Base-by-base conservation (phyloP, 2,888 invertebrate genomes). In the Rosalia funebris region DNA sequence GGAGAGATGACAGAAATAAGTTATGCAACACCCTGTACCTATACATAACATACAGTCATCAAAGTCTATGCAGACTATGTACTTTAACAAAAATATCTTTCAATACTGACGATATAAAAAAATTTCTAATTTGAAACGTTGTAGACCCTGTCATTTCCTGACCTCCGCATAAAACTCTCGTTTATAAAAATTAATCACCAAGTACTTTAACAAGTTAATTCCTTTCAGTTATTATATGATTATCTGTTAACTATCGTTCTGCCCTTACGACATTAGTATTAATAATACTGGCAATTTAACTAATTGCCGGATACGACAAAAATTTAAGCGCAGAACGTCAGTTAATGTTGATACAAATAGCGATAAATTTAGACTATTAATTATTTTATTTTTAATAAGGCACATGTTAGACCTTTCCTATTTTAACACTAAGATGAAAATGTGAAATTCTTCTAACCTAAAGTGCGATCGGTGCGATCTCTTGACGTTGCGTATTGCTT, bases 341-440 rank as follows among this genome's bases (percentile, higher is more conserved):
- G 25, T 7, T 7, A 25, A 25, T 25, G 25, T 3, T 5, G 7
- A 25, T 7, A 25, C 4, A 25, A 25, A 7, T 25, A 7, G 25
- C 25, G 7, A 25, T 25, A 25, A 25, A 25, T 2, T 41, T n/a
- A 10, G 11, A 34, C 7, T 34, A 34, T 7, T 34, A 34, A n/a
- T 34, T 7, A 34, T 7, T n/a, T 34, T 34, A 39, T 46, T 34
- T 12, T 2, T 39, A 31, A 31, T 67, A 67, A 68, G 66, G 67
- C 69, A 69, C 66, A 68, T 65, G 61, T 67, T 66, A 68, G 67
- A 69, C 66, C 53, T 63, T 55, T 60, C 46, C 53, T 41, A n/a
- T n/a, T n/a, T n/a, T n/a, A n/a, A n/a, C n/a, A n/a, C n/a, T 39
- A 44, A 25, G 41, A 34, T 47, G 12, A 52, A 31, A 11, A 53